Evolutionary conservation across 2,113 vertebrate species (phyloP).

Genomic region (Eulemur macaco): DNA sequence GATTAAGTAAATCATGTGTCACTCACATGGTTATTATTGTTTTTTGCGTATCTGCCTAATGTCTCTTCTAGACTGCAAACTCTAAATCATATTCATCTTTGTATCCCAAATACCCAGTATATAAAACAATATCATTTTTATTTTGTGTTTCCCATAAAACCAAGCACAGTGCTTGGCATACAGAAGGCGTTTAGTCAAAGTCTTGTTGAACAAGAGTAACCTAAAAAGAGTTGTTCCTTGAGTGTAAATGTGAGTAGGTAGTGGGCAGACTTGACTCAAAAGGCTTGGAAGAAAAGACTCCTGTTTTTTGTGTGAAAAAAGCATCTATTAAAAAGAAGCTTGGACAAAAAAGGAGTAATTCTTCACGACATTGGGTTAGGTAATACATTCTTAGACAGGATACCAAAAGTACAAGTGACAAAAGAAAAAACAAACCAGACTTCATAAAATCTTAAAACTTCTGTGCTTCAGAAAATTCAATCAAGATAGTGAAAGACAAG

Average conservation of each 20-base stretch:
- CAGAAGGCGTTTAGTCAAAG: not conserved
- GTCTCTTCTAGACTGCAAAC: not conserved
- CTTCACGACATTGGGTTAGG: not conserved
- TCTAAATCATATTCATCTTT: conserved; percentile 32
- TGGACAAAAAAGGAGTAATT: not conserved
- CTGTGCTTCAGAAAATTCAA: conserved; percentile 23
- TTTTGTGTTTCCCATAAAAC: conserved; percentile 31
- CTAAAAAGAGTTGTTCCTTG: not conserved
- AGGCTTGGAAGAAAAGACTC: not conserved
- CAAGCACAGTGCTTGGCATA: not conserved
- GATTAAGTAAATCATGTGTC: conserved; percentile 15
- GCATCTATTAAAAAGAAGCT: not conserved
- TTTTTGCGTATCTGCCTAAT: not conserved
- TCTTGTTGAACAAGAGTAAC: not conserved
- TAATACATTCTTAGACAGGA: conserved; percentile 15
- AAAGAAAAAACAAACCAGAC: not conserved
- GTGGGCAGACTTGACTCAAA: not conserved
- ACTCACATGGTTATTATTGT: not conserved
- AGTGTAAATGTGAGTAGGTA: not conserved
- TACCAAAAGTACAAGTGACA: not conserved
- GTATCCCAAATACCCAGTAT: not conserved
- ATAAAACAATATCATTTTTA: conserved; percentile 10
- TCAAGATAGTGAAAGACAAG: conserved; percentile 2
- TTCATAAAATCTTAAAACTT: conserved; percentile 1
- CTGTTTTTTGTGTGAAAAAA: not conserved